Base-by-base conservation (phyloP, 2,888 invertebrate genomes). In the Pollenia amentaria region DNA sequence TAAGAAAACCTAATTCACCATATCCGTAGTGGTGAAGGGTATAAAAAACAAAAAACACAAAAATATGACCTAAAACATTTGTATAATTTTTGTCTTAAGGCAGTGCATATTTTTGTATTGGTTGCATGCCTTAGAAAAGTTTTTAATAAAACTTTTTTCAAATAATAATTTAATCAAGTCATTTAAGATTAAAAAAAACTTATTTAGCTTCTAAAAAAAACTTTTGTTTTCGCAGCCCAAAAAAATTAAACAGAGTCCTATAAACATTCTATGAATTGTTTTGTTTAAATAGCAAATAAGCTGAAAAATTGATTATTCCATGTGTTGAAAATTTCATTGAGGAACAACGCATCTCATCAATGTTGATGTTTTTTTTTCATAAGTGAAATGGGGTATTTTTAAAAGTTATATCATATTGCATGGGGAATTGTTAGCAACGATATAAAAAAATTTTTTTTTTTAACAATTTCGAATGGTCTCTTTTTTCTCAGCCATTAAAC, bases 371-470 rank as follows among this genome's bases (percentile, higher is more conserved):
- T 18, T 29, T 29, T 29, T 29, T 29, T 29, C 29, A 29, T 29
- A 29, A 29, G 29, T 44, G 7, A 11, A 18, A 44, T 0, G 21
- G 55, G n/a, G 6, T 21, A 4, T 21, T 9, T 44, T 12, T 9
- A 12, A 64, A 64, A 11, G 21, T 55, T 55, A n/a, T 44, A 18
- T 16, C 44, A 46, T 65, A 16, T 44, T 65, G 64, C 16, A 65
- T 65, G 64, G 64, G 64, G 44, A 65, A 65, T 65, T 65, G 18
- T 65, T 65, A 65, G 18, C 44, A 64, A 64, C 53, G 18, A 62
- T 29, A 21, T 57, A 21, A 12, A 57, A 21, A 21, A 7, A 14
- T 40, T 18, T 16, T 62, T 62, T 16, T 40, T 42, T 46, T 16
- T 10, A 18, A 65, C 42, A 48, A n/a, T 29, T 48, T 21, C 46